Percentiles rank a stretch among this genome's conserved stretches.
These are phyloP conservation scores for Cotesia glomerata DNA, from an alignment of 1,140 invertebrate genomes.

Conservation along the genomic window DNA sequence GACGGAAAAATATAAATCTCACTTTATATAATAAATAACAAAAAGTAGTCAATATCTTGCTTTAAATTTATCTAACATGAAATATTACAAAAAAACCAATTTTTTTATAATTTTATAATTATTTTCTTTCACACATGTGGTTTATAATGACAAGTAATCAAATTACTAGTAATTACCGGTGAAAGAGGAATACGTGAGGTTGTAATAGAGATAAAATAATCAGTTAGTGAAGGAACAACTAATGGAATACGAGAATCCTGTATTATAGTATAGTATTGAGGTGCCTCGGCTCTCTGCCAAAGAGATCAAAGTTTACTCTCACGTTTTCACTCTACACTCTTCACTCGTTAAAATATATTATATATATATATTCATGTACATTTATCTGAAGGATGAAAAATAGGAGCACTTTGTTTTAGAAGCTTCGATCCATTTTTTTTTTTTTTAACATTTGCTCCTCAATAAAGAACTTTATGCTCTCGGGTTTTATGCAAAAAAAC, in stretches of 20 bases:
- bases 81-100: too few relatives aligned
- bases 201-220: not conserved
- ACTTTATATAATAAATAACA: too few relatives aligned
- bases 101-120: too few relatives aligned
- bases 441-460: not conserved
- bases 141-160: too few relatives aligned
- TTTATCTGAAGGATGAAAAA: not conserved
- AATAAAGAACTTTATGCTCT: not conserved
- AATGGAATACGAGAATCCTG: constrained; percentile 2
- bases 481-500: not conserved
- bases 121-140: too few relatives aligned
- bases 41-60: too few relatives aligned
- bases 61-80: too few relatives aligned
- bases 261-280: too few relatives aligned
- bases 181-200: too few relatives aligned
- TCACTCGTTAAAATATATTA: not conserved
- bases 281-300: not conserved
- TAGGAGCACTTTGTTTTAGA: not conserved
- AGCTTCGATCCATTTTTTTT: not conserved
- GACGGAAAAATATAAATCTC: too few relatives aligned
- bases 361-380: too few relatives aligned
- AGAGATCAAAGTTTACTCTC: not conserved
- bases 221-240: not conserved
- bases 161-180: too few relatives aligned
- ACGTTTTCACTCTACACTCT: not conserved